Conservation (phyloP, 2,888 invertebrate species). For the Pomacea canaliculata region DNA sequence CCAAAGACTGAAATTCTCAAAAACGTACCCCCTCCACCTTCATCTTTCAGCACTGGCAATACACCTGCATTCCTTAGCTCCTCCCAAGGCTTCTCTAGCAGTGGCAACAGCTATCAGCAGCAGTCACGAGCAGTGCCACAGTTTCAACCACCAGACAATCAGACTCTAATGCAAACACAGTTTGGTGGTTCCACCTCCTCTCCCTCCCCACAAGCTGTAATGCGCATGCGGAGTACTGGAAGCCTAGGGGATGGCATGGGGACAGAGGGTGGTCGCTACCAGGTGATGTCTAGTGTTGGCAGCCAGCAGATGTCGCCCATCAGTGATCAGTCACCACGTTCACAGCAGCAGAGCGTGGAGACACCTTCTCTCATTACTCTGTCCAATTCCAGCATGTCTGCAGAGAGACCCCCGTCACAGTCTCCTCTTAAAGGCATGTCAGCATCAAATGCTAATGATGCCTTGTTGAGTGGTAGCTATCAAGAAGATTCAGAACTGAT, state of each 20-base stretch:
- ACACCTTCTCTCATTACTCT: constrained; percentile 10
- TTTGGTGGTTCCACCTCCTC: constrained; percentile 18
- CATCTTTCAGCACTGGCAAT: constrained; percentile 1
- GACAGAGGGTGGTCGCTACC: constrained; percentile 14
- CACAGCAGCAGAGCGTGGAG: constrained; percentile 20
- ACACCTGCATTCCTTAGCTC: constrained; percentile 20
- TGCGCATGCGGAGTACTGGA: constrained; percentile 16
- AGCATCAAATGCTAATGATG: not conserved
- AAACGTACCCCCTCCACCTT: constrained; percentile 23
- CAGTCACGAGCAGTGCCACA: constrained; percentile 16
- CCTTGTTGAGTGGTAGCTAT: constrained; percentile 16
- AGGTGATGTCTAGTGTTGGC: constrained; percentile 23
- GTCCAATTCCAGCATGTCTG: constrained; percentile 3
- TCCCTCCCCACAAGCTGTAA: constrained; percentile 17
- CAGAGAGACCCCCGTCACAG: not conserved
- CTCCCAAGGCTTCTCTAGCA: constrained; percentile 22
- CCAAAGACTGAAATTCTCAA: constrained; percentile 23
- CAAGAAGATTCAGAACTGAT: constrained; percentile 19
- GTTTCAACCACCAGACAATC: constrained; percentile 22
- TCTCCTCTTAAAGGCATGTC: not conserved
- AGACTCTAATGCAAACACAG: constrained; percentile 22
- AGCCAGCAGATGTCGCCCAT: constrained; percentile 24
- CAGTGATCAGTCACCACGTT: constrained; percentile 18
- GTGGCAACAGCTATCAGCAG: constrained; percentile 18
- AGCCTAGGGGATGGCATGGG: constrained; percentile 13